Percentiles rank a stretch among this genome's conserved stretches.
Conservation (phyloP, 2,888 invertebrate species). For the Hyposoter dolosus region DNA sequence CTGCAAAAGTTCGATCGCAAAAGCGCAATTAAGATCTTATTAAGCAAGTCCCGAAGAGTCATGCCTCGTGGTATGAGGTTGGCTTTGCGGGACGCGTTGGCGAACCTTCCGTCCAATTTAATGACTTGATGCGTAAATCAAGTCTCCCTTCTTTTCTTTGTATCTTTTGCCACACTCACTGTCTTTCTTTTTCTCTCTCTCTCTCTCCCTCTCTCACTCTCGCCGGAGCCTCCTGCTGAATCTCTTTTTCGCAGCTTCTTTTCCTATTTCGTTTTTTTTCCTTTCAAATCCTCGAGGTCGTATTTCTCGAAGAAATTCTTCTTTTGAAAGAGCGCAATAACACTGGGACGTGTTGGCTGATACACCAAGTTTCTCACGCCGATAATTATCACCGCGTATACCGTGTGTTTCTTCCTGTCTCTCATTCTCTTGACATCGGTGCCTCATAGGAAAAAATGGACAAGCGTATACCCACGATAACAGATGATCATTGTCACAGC, state of each 20-base stretch:
- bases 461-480: conserved; percentile 48
- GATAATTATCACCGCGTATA: conserved; percentile 77
- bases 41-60: conserved; percentile 72
- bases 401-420: conserved; percentile 17
- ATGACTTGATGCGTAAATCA: conserved; percentile 80
- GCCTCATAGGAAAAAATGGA: conserved; percentile 1
- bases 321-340: conserved; percentile 71
- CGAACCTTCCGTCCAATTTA: conserved; percentile 78
- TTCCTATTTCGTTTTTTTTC: conserved; percentile 49
- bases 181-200: conserved; percentile 48
- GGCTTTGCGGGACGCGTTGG: conserved; percentile 46
- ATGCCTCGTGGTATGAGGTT: conserved; percentile 65
- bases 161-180: conserved; percentile 39
- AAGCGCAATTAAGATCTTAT: conserved; percentile 78
- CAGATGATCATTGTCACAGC: conserved; percentile 63
- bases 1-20: conserved; percentile 36
- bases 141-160: conserved; percentile 65
- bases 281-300: conserved; percentile 38
- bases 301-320: conserved; percentile 26
- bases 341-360: conserved; percentile 72
- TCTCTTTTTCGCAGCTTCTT: conserved; percentile 50
- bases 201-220: conserved; percentile 16
- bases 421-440: not conserved
- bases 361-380: conserved; percentile 79
- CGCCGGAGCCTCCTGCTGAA: not conserved